Percentiles rank a stretch among this genome's conserved stretches.
These are phyloP conservation scores for Lucinisca nassula DNA, from an alignment of 2,888 invertebrate genomes.

Conservation along the genomic window DNA sequence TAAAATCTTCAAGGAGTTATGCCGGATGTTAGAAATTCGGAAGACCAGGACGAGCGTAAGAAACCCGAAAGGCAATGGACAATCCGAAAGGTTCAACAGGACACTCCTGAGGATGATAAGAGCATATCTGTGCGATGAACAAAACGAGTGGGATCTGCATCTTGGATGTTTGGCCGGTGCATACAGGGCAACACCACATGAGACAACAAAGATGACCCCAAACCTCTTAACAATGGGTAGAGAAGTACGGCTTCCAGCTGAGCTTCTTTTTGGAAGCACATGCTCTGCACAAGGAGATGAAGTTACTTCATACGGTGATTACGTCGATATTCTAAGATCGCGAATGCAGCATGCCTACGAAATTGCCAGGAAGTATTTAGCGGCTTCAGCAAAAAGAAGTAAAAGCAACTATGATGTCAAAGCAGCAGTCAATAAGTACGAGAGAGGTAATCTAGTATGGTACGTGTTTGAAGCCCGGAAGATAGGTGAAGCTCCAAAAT, in stretches of 20 bases:
- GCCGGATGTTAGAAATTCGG: too few relatives aligned
- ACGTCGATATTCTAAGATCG: not conserved
- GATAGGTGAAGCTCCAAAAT: not conserved
- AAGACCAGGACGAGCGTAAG: too few relatives aligned
- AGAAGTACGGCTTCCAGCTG: conserved; percentile 55
- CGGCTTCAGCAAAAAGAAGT: not conserved
- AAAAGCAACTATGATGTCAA: conserved; percentile 35
- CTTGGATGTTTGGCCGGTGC: too few relatives aligned
- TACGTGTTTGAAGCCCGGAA: not conserved
- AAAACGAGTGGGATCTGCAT: too few relatives aligned
- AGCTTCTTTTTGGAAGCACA: conserved; percentile 24
- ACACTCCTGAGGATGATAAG: too few relatives aligned
- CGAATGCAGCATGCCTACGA: conserved; percentile 14
- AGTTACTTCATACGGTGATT: not conserved
- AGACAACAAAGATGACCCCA: too few relatives aligned
- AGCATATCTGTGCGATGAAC: too few relatives aligned
- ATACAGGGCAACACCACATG: too few relatives aligned
- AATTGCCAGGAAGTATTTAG: conserved; percentile 15
- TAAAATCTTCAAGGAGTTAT: too few relatives aligned
- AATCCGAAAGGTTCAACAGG: too few relatives aligned
- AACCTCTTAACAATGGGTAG: conserved; percentile 61
- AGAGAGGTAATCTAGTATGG: conserved; percentile 10
- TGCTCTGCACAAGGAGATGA: not conserved
- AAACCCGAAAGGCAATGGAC: too few relatives aligned
- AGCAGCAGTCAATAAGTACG: not conserved